Percentiles rank a stretch among this genome's conserved stretches.
phyloP scores from a whole-genome alignment of 2,113 vertebrate genomes.

The Dicaeum eximium region DNA sequence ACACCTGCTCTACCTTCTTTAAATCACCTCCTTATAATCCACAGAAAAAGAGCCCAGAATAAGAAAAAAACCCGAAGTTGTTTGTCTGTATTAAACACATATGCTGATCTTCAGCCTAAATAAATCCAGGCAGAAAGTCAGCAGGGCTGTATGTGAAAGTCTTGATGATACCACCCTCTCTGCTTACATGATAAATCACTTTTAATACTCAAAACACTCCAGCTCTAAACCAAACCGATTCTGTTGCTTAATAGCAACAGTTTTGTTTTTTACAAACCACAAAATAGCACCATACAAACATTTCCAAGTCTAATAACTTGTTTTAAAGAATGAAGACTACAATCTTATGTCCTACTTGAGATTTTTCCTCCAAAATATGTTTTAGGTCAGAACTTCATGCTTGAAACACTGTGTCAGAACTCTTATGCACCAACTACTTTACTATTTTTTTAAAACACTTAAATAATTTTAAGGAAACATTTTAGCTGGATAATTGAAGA shows the following conservation, averaged over 20 bases:
- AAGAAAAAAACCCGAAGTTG: rapidly evolving
- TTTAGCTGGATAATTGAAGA: not conserved
- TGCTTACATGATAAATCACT: not conserved
- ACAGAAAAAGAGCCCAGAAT: not conserved
- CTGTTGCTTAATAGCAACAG: not conserved
- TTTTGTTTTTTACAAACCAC: not conserved
- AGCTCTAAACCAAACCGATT: not conserved
- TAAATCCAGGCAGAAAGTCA: not conserved
- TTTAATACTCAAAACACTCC: not conserved
- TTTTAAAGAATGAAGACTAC: not conserved
- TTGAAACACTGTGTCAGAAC: not conserved
- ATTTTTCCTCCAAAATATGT: not conserved
- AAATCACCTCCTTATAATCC: not conserved
- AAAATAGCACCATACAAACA: not conserved
- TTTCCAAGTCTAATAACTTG: not conserved
- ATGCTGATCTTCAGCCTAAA: not conserved
- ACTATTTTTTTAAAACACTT: not conserved
- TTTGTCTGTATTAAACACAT: not conserved
- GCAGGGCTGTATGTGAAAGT: not conserved
- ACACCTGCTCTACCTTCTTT: not conserved
- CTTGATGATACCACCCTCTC: not conserved
- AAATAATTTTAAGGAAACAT: not conserved
- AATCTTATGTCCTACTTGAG: not conserved
- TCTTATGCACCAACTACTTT: not conserved
- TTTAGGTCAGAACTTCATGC: not conserved